Conservation (phyloP, 2,888 invertebrate genomes). For the Epiblema foenella region DNA sequence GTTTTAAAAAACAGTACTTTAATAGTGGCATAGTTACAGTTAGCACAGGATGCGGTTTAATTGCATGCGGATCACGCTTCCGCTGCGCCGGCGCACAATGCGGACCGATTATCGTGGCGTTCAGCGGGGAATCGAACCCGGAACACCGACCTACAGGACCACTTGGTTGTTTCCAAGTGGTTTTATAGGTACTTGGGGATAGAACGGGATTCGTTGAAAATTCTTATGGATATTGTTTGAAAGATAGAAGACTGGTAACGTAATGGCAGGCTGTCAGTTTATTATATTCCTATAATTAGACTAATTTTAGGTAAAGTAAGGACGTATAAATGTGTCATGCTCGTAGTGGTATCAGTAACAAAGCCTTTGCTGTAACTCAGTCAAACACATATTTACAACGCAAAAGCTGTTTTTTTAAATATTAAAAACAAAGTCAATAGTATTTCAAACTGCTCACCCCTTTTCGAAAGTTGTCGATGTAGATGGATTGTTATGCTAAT, state of each 20-base stretch:
- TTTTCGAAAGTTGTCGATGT: slow-evolving; percentile 18
- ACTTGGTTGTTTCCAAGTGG: neutral
- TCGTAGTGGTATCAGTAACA: no score
- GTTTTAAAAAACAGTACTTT: neutral
- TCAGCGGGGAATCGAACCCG: slow-evolving; percentile 36
- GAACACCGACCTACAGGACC: slow-evolving; percentile 13
- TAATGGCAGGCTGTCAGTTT: no score
- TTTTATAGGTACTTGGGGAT: neutral
- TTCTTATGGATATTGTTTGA: no score
- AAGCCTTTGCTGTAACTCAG: neutral
- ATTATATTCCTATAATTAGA: no score
- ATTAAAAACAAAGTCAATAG: slow-evolving; percentile 19
- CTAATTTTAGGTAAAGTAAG: no score
- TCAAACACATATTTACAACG: no score
- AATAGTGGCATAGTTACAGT: slow-evolving; percentile 39
- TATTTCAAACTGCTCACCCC: slow-evolving; percentile 15
- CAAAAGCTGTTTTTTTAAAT: slow-evolving; percentile 12
- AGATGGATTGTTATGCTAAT: slow-evolving; percentile 44
- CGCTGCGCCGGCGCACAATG: slow-evolving; percentile 42
- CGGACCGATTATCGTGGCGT: slow-evolving; percentile 34
- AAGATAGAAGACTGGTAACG: neutral
- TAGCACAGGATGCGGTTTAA: slow-evolving; percentile 44
- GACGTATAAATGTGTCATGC: no score
- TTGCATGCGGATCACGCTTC: slow-evolving; percentile 45
- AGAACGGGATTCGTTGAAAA: neutral